Percentiles rank a stretch among this genome's conserved stretches.
Conservation (phyloP, 2,888 invertebrate species). For the Eubasilissa splendida region DNA sequence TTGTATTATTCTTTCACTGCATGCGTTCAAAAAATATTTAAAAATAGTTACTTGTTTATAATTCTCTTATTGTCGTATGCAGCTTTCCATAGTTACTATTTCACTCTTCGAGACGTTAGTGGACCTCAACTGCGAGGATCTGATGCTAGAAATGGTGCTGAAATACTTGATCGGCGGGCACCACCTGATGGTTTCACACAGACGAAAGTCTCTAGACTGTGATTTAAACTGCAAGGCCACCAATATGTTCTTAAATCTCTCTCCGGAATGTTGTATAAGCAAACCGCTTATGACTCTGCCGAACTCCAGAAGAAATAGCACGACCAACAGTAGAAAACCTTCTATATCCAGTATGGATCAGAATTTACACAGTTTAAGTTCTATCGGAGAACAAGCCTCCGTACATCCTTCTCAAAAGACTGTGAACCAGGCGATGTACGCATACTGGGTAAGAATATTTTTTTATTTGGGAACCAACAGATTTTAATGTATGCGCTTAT, state of each 20-base stretch:
- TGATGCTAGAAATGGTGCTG: slow-evolving; percentile 92
- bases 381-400: slow-evolving; percentile 47
- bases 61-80: slow-evolving; percentile 56
- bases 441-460: slow-evolving; percentile 52
- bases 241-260: slow-evolving; percentile 65
- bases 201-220: slow-evolving; percentile 65
- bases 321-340: slow-evolving; percentile 61
- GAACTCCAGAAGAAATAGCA: slow-evolving; percentile 58
- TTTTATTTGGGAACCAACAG: neutral
- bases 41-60: neutral
- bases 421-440: slow-evolving; percentile 39
- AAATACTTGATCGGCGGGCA: slow-evolving; percentile 79
- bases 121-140: slow-evolving; percentile 95
- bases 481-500: too few relatives aligned
- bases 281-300: slow-evolving; percentile 37
- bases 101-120: slow-evolving; percentile 92
- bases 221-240: slow-evolving; percentile 68
- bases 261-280: slow-evolving; percentile 77
- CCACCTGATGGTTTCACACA: slow-evolving; percentile 64
- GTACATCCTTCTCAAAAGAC: slow-evolving; percentile 30
- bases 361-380: slow-evolving; percentile 46
- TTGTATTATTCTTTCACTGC: too few relatives aligned
- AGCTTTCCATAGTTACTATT: slow-evolving; percentile 90
- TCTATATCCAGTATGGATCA: slow-evolving; percentile 54
- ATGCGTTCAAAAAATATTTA: too few relatives aligned